phyloP scores from a whole-genome alignment of 2,888 invertebrate genomes.

The Spicauda simplicius region DNA sequence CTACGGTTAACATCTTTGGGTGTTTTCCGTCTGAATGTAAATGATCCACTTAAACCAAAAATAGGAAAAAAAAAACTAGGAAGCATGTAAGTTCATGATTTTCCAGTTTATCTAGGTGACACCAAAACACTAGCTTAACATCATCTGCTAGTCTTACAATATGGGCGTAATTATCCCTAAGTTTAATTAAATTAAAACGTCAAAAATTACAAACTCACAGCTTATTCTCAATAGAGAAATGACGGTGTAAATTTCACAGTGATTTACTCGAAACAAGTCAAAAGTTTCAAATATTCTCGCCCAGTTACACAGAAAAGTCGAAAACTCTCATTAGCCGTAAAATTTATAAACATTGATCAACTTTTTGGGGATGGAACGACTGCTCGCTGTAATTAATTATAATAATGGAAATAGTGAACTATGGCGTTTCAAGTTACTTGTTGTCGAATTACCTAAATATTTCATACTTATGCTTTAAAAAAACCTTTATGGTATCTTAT shows the following conservation, averaged over 20 bases:
- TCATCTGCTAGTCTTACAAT: no score
- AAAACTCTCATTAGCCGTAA: constrained; percentile 57
- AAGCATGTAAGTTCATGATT: no score
- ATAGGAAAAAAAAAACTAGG: no score
- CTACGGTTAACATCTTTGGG: no score
- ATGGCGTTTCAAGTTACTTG: not conserved
- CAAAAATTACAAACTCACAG: constrained; percentile 31
- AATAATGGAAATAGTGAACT: constrained; percentile 35
- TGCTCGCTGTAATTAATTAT: constrained; percentile 43
- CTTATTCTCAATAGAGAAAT: constrained; percentile 43
- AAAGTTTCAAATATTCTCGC: constrained; percentile 48
- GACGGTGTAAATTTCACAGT: constrained; percentile 46
- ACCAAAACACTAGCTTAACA: no score
- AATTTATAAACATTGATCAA: constrained; percentile 56
- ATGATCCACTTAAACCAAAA: no score
- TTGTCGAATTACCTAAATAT: not conserved
- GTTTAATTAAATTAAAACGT: constrained; percentile 24
- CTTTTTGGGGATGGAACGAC: constrained; percentile 50
- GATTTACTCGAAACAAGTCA: constrained; percentile 48
- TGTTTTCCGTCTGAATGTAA: no score
- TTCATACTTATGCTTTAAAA: no score
- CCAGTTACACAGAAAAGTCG: constrained; percentile 51
- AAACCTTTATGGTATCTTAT: no score
- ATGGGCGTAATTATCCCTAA: not conserved
- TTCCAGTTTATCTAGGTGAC: no score